A percentile compares a stretch with the other conserved stretches of the same genome.
Evolutionary conservation across 2,113 vertebrate species (phyloP).

Genomic region (Petrocephalus zakoni): DNA sequence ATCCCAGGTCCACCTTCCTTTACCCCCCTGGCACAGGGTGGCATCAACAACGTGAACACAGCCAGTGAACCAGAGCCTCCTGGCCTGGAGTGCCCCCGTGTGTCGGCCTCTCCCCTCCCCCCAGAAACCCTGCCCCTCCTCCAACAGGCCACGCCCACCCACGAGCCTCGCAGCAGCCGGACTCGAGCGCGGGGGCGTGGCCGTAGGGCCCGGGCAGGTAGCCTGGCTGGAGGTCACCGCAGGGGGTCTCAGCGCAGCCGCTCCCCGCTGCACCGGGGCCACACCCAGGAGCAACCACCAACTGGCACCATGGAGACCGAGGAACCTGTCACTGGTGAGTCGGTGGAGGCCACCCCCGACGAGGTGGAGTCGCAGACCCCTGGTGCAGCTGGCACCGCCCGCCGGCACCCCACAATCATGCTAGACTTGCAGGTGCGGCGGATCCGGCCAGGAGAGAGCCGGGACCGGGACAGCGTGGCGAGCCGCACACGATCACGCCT

Average conservation of each 20-base stretch:
- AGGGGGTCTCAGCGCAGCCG: slow-evolving; percentile 75
- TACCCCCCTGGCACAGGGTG: slow-evolving; percentile 47
- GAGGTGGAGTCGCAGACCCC: slow-evolving; percentile 59
- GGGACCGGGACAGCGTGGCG: slow-evolving; percentile 83
- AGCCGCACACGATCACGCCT: slow-evolving; percentile 83
- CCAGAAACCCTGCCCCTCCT: not conserved
- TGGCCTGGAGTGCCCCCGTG: slow-evolving; percentile 49
- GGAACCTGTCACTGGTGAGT: slow-evolving; percentile 23
- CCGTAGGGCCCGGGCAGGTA: slow-evolving; percentile 65
- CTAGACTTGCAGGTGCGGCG: slow-evolving; percentile 86
- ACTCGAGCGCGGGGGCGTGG: slow-evolving; percentile 69
- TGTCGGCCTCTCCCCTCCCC: not conserved
- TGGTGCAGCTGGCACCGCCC: slow-evolving; percentile 53
- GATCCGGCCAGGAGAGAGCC: slow-evolving; percentile 81
- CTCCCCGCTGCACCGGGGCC: slow-evolving; percentile 69
- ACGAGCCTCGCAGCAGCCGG: slow-evolving; percentile 68
- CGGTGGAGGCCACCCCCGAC: slow-evolving; percentile 49
- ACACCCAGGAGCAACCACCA: slow-evolving; percentile 32
- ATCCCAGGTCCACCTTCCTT: slow-evolving; percentile 38
- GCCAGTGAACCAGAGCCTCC: slow-evolving; percentile 53
- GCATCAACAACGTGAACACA: slow-evolving; percentile 38
- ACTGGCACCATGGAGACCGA: slow-evolving; percentile 49
- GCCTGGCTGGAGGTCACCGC: slow-evolving; percentile 53
- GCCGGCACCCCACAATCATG: slow-evolving; percentile 83
- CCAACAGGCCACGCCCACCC: slow-evolving; percentile 32